phyloP scores from a whole-genome alignment of 2,888 invertebrate species.

The Tethea ocularis region DNA sequence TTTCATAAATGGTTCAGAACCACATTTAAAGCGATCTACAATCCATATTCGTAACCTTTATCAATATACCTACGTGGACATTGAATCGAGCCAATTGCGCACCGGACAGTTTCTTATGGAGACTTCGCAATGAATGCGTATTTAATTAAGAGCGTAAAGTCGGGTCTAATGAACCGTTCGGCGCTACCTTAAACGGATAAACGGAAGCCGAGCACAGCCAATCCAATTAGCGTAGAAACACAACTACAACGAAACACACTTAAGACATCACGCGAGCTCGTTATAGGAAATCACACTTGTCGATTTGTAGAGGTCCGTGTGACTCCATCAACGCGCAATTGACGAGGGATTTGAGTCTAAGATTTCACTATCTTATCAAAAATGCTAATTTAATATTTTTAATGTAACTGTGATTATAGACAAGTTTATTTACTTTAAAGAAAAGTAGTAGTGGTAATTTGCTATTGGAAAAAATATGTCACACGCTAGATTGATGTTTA shows the following conservation, averaged over 20 bases:
- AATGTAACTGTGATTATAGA: too few species aligned
- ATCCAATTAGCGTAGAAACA: slow-evolving; percentile 75
- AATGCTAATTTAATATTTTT: too few species aligned
- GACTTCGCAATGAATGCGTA: slow-evolving; percentile 53
- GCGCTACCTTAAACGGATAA: slow-evolving; percentile 76
- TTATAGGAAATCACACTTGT: slow-evolving; percentile 59
- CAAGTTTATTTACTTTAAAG: too few species aligned
- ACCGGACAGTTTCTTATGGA: slow-evolving; percentile 21
- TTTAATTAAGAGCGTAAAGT: slow-evolving; percentile 72
- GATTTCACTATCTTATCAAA: background rate
- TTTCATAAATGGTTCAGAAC: too few species aligned
- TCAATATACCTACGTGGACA: background rate
- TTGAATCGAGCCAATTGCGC: background rate
- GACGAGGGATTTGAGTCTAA: background rate
- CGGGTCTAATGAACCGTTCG: slow-evolving; percentile 72
- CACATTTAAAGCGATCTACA: too few species aligned
- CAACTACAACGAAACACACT: slow-evolving; percentile 75
- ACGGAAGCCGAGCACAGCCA: slow-evolving; percentile 68
- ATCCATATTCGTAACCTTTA: background rate
- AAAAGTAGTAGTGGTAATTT: too few species aligned
- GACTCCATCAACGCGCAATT: slow-evolving; percentile 29
- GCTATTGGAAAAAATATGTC: too few species aligned
- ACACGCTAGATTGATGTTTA: too few species aligned
- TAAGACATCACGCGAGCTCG: slow-evolving; percentile 65
- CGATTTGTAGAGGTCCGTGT: slow-evolving; percentile 35